Evolutionary conservation across 2,797 vertebrate species (phyloP), one percentile per base, ranked within the genome.

Genomic region (Trematomus bernacchii): DNA sequence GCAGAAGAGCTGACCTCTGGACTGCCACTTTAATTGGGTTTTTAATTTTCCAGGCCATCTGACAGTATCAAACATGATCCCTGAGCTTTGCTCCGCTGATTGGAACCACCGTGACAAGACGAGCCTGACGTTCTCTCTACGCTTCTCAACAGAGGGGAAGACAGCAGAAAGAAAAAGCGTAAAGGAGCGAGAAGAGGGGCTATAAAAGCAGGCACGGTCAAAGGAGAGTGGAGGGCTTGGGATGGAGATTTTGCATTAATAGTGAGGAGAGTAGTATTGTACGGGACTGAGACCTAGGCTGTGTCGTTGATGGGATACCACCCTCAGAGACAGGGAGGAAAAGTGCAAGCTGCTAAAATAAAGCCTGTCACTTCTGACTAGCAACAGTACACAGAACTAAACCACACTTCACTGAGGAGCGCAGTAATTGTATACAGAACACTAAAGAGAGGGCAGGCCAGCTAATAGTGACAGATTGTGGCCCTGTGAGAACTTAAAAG

Each of bases 31-130:
- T 99, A 99, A 99, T 99, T 99, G 97, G 97, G 96, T 97, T 99
- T 99, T 99, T 98, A 98, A 99, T 99, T 99, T 99, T 99, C 97
- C 97, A 97, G 97, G 96, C 97, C 97, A 98, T 98, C 97, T 99
- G 97, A 99, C 97, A 97, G 98, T 98, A 98, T 99, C 98, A 99
- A 98, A 97, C 97, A 98, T 97, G 97, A 98, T 97, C 97, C 97
- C 95, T 94, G 94, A 96, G 96, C 96, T 97, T 96, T 96, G 95
- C 95, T 96, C 96, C 95, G 89, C 95, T 96, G 96, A 97, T 96
- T 97, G 96, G 95, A 96, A 94, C 93, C 95, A 93, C 95, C 94
- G 93, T 95, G 96, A 96, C 96, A 97, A 96, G 96, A 96, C 85
- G 84, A 90, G 85, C 65, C 89, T 69, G 87, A 88, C 85, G 79